phyloP scores from a whole-genome alignment of 1,140 invertebrate species.

The Adoxophyes honmai region DNA sequence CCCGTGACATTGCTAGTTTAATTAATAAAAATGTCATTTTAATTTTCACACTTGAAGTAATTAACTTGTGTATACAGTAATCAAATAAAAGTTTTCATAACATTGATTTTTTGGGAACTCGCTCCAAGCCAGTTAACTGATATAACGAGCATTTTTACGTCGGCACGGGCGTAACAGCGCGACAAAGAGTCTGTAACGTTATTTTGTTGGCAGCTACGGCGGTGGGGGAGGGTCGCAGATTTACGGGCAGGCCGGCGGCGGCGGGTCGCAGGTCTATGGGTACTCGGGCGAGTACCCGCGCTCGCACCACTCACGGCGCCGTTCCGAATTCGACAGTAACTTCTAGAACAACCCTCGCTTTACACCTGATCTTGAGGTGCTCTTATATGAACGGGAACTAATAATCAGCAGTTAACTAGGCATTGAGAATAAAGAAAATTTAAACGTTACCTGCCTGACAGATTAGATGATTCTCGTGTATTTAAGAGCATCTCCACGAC shows the following conservation, averaged over 20 bases:
- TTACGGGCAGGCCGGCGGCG: conserved; percentile 70
- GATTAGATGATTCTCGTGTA: neutral
- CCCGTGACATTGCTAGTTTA: too few species aligned
- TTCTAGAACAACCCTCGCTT: conserved; percentile 59
- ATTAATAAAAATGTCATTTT: too few species aligned
- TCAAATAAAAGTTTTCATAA: too few species aligned
- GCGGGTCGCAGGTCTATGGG: conserved; percentile 70
- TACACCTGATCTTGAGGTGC: conserved; percentile 17
- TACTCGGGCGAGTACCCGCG: conserved; percentile 73
- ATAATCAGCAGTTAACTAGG: too few species aligned
- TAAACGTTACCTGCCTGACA: too few species aligned
- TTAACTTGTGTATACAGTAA: too few species aligned
- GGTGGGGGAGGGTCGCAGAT: conserved; percentile 58
- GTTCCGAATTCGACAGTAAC: conserved; percentile 81
- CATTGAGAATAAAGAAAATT: too few species aligned
- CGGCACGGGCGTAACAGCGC: neutral
- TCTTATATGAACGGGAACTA: neutral
- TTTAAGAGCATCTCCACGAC: neutral
- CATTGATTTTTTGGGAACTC: too few species aligned
- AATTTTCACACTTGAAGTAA: too few species aligned
- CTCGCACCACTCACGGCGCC: conserved; percentile 76
- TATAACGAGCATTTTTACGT: conserved; percentile 2
- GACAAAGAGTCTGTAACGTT: conserved; percentile 16
- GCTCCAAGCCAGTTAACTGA: too few species aligned
- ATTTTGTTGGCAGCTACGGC: conserved; percentile 41